Evolutionary conservation across 2,113 vertebrate genomes (phyloP), one percentile per base, ranked within the genome.

Genomic region (Crocuta crocuta): DNA sequence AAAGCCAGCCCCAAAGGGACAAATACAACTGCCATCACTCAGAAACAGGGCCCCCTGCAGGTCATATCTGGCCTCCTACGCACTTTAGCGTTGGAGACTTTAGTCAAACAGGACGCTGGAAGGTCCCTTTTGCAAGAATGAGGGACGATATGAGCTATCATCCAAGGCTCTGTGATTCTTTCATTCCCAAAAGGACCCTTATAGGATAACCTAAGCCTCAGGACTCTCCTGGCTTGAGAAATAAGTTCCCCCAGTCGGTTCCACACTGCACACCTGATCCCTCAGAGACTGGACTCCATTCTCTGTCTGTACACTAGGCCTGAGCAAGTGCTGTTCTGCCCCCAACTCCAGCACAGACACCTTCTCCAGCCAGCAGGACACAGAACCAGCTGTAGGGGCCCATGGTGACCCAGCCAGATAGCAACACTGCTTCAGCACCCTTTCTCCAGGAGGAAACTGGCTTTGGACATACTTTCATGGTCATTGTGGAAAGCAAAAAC

Each of bases 321-420:
- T 61, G 28, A 48, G 70, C 21, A 26, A 58, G 12, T 23, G n/a
- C 17, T 31, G 8, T 19, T 55, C 68, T 11, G 43, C 84, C 21
- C 28, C 35, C 39, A 28, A 21, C 31, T 71, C 10, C 24, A 16
- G 65, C 43, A 68, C 5, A 0, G 7, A 73, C 28, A 58, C 17
- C n/a, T 39, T 21, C 65, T 55, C 43, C 79, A 80, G 53, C 16
- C 26, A 43, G 33, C 31, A 50, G 90, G 45, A 28, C 21, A 23
- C 4, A n/a, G 81, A 24, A 31, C 16, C 16, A 16, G 55, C 4
- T 8, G 24, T 1, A 19, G 58, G 26, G 50, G 11, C 33, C 63
- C 0, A 0, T 7, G 13, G 55, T 26, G 31, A 61, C 11, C 19
- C 48, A 4, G 24, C 6, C 9, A 5, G 71, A 53, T 0, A 31